These are phyloP conservation scores for Amniataba percoides DNA, from an alignment of 2,797 vertebrate genomes.

Conservation along the genomic window DNA sequence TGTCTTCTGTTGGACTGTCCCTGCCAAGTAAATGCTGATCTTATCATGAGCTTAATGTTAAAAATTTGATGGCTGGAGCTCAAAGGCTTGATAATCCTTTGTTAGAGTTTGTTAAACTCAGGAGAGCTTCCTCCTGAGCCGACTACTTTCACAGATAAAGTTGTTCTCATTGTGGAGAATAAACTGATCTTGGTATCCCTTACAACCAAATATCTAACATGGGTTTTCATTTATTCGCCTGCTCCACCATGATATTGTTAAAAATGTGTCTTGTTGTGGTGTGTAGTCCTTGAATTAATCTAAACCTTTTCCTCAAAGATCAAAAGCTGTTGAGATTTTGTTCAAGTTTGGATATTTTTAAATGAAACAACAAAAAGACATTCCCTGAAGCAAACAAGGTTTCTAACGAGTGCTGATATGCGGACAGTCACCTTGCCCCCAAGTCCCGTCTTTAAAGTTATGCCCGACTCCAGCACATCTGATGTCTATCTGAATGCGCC, in stretches of 20 bases:
- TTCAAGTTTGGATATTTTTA: too few species aligned
- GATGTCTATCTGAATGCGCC: slow-evolving; percentile 61
- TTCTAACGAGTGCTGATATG: neutral
- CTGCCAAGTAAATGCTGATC: neutral
- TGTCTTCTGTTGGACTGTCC: neutral
- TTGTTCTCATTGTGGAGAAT: neutral
- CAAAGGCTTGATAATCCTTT: too few species aligned
- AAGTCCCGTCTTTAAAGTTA: slow-evolving; percentile 39
- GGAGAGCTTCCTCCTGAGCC: too few species aligned
- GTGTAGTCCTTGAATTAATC: neutral
- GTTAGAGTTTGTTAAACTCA: too few species aligned
- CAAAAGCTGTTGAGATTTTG: too few species aligned
- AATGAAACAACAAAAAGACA: neutral
- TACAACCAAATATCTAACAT: slow-evolving; percentile 3
- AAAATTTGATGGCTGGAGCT: too few species aligned
- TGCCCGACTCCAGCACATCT: slow-evolving; percentile 24
- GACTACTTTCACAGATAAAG: neutral
- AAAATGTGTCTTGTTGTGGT: neutral
- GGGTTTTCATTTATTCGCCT: neutral
- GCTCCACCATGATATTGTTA: neutral
- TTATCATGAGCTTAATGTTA: neutral
- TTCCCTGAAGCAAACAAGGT: neutral
- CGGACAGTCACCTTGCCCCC: slow-evolving; percentile 41
- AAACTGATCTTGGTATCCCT: neutral
- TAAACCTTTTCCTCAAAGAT: neutral